Evolutionary conservation across 2,797 vertebrate genomes (phyloP), one percentile per base, ranked within the genome.

Genomic region (Hafferia zeledoni): DNA sequence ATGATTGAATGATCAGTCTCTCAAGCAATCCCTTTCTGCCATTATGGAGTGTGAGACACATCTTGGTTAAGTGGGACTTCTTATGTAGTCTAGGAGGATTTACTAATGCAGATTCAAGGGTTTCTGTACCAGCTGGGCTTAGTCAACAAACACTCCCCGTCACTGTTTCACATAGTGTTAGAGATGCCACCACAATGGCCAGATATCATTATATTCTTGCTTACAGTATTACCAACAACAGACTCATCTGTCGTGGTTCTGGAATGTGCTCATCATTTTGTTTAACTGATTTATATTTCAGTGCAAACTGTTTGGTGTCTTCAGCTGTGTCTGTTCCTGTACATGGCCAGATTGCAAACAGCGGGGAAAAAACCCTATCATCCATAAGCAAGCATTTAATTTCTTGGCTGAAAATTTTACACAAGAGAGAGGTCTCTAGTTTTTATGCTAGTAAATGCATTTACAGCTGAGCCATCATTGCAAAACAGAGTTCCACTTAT

Each of bases 281-380:
- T 90, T 95, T 74, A 95, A 80, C 78, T 89, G 84, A 87, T 92
- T 89, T 89, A 74, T 82, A 89, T 92, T 85, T 92, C 74, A 96
- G 30, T 68, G 7, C 52, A 88, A 79, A 91, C 24, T 76, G 63
- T 89, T 70, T 68, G 47, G 44, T 83, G 41, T 52, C 77, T 90
- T 90, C 67, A 93, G 0, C 63, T 37, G 33, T 5, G 57, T 95
- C 83, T 95, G 74, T 75, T 94, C 49, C 70, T 57, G 41, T 55
- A 41, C 17, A 70, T 71, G 47, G 43, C 55, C 77, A 87, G 80
- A 88, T 76, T 94, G 80, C 69, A 92, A 97, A 89, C 60, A 95
- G 77, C 56, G 90, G 70, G 55, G 31, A 27, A 93, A 91, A 88
- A 87, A 27, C 9, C 33, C 35, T 53, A 70, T 55, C 50, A 92